phyloP scores from a whole-genome alignment of 2,888 invertebrate genomes.

The Chloroclysta siterata region DNA sequence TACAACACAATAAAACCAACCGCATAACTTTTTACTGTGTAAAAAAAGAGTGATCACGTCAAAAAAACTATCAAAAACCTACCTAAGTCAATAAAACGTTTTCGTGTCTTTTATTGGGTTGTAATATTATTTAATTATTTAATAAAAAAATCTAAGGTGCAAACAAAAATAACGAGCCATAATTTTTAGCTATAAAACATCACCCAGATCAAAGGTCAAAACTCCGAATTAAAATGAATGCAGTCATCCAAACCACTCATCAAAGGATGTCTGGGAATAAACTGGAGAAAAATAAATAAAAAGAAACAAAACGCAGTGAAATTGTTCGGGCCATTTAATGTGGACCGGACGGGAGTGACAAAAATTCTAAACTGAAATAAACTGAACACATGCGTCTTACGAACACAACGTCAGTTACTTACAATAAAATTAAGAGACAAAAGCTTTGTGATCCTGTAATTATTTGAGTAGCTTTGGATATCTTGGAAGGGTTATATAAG shows the following conservation, averaged over 20 bases:
- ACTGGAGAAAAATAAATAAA: conserved; percentile 51
- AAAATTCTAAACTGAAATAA: conserved; percentile 83
- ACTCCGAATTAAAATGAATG: conserved; percentile 64
- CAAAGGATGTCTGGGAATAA: conserved; percentile 79
- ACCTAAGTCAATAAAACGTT: conserved; percentile 16
- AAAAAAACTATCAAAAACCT: conserved; percentile 6
- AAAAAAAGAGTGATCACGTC: neutral
- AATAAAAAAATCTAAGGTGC: conserved; percentile 2
- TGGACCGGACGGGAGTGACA: conserved; percentile 83
- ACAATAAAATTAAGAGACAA: conserved; percentile 43
- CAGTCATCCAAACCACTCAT: conserved; percentile 63
- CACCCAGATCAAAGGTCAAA: conserved; percentile 48
- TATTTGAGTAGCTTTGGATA: conserved; percentile 7
- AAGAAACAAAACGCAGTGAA: conserved; percentile 71
- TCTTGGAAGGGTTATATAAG: no score
- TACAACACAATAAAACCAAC: conserved; percentile 21
- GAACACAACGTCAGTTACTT: conserved; percentile 62
- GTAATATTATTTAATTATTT: neutral
- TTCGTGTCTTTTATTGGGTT: neutral
- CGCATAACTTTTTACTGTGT: conserved; percentile 1
- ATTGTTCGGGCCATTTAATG: conserved; percentile 82
- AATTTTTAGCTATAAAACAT: conserved; percentile 36
- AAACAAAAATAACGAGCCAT: conserved; percentile 23
- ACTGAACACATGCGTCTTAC: conserved; percentile 79
- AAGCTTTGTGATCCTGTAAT: conserved; percentile 14